Base-by-base conservation (phyloP, 2,797 vertebrate genomes). In the Sebastes hubbsi region DNA sequence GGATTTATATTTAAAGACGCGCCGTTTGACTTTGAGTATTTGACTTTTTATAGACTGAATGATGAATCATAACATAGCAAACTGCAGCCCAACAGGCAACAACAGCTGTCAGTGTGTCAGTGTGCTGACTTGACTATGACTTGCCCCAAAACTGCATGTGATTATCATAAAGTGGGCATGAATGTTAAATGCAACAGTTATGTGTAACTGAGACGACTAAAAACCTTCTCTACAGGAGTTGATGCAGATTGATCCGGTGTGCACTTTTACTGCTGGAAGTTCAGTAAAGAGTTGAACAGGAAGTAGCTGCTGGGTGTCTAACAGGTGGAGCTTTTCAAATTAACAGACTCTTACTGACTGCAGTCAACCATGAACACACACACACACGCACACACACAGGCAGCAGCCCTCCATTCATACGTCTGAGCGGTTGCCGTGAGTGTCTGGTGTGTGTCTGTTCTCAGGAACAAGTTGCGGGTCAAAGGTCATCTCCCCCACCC, bases 381-480 rank as follows among this genome's bases (percentile, higher is more conserved):
- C 61, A 32, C 62, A 36, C 60, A 36, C 61, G 63, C 78, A 70
- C 60, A n/a, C 62, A 14, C 66, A 24, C 25, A 52, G n/a, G 34
- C 20, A 38, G 42, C 63, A 25, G 49, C 1, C 22, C 59, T 69
- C 60, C 76, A 66, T 66, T 82, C 82, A 84, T 54, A 12, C 2
- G 3, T 58, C 58, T 65, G 72, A 75, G 52, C 67, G 24, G 55
- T 30, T 25, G 49, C 34, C 22, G 30, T 59, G 61, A 34, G 60
- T 74, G 75, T 68, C 59, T 69, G 64, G 55, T 38, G 20, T 46
- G 58, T 59, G 58, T 89, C 87, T 94, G 90, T 92, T 89, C 93
- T 72, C 93, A 89, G 91, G 94, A 95, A 95, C 91, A 82, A 82
- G 83, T 75, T 38, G 67, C 64, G 88, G 91, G 86, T 95, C 93